A percentile compares a stretch with the other conserved stretches of the same genome.
phyloP scores from a whole-genome alignment of 2,113 vertebrate species.

The Narcine bancroftii region DNA sequence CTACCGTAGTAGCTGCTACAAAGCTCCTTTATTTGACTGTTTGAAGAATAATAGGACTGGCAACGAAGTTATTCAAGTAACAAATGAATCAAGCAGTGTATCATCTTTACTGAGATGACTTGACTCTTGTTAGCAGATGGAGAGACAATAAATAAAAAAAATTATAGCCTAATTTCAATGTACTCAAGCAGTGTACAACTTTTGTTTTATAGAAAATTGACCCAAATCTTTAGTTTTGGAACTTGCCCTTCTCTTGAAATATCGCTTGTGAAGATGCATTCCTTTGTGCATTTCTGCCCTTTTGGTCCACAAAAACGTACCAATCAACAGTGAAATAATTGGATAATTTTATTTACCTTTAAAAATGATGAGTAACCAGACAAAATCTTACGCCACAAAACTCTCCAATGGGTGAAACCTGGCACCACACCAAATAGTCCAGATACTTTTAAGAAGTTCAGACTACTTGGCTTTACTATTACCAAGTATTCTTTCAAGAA shows the following conservation, averaged over 20 bases:
- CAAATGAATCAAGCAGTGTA: background rate
- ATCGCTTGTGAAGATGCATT: background rate
- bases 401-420: constrained; percentile 54
- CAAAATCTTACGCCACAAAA: constrained; percentile 58
- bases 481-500: constrained; percentile 68
- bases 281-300: background rate
- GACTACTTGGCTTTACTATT: constrained; percentile 58
- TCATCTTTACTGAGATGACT: background rate
- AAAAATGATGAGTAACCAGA: constrained; percentile 72
- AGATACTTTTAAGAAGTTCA: constrained; percentile 66
- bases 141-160: too few species aligned
- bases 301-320: background rate
- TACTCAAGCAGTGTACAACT: background rate
- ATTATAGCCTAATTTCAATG: background rate
- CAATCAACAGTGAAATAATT: background rate
- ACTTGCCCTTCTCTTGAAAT: background rate
- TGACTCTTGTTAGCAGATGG: background rate
- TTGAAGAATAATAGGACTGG: too few species aligned
- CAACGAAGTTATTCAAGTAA: background rate
- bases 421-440: constrained; percentile 64
- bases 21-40: too few species aligned
- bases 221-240: background rate
- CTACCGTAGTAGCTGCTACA: too few species aligned
- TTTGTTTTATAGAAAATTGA: background rate
- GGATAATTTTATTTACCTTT: constrained; percentile 69